Base-by-base conservation (phyloP, 2,888 invertebrate species). In the Andricus quercusramuli region DNA sequence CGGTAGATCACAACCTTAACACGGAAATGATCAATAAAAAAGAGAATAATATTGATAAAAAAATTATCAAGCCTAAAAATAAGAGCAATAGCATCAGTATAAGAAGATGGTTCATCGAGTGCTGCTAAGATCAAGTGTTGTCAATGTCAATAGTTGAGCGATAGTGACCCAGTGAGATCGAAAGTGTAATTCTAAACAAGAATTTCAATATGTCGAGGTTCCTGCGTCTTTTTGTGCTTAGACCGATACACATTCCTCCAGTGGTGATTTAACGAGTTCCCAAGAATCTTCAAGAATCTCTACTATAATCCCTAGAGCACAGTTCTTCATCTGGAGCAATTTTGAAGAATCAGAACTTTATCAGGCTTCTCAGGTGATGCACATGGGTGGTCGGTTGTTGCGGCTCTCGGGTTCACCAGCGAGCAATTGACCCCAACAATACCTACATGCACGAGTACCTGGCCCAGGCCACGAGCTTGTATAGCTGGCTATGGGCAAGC, bases 401-500 rank as follows among this genome's bases (percentile, higher is more conserved):
- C 74, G 74, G 74, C 32, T 74, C 74, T 74, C 37, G 74, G 56
- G 74, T 74, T 74, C 74, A 74, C n/a, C 51, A 74, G 74, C 56
- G 74, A 74, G 56, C 74, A 56, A 74, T 74, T 74, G 56, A 74
- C 74, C 74, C 74, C 74, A 56, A 74, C 74, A 56, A 37, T 74
- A 74, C 74, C 74, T 74, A 74, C 74, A 74, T 74, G 74, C 78
- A 67, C 81, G 81, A 79, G 80, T 84, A 84, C 82, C 78, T 80
- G 83, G 83, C 80, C 82, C 83, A 85, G 88, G 85, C 84, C 85
- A 83, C 84, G 85, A 88, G 86, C 84, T 83, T 82, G 87, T 87
- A 87, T 86, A 85, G 86, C 89, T 88, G 90, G 91, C 91, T 92
- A 92, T 92, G 91, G 91, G 91, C 91, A 90, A 90, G 90, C 88